Percentiles rank a stretch among this genome's conserved stretches.
Conservation (phyloP, 2,113 vertebrate species). For the Saccopteryx leptura region DNA sequence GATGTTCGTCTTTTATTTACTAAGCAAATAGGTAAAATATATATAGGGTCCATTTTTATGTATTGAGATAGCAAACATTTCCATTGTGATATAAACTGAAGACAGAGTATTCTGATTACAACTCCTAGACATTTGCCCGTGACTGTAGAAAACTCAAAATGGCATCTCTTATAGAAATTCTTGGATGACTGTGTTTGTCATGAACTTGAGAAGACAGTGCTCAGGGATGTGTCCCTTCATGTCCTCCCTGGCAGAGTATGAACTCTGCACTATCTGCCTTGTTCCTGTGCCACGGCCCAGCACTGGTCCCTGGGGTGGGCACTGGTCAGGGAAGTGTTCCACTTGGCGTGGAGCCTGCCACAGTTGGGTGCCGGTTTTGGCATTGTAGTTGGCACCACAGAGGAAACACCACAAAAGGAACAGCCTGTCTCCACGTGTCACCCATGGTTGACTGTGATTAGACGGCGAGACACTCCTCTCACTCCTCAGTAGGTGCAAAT, state of each 20-base stretch:
- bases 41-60: not conserved
- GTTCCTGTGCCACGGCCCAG: not conserved
- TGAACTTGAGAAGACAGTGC: not conserved
- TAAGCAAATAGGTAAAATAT: not conserved
- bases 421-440: not conserved
- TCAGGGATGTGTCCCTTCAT: not conserved
- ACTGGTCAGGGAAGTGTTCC: not conserved
- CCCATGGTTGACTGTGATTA: not conserved
- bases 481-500: too few relatives aligned
- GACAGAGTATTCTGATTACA: not conserved
- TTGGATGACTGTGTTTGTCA: not conserved
- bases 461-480: not conserved
- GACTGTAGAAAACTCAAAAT: not conserved
- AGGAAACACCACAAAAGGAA: not conserved
- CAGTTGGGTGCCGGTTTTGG: not conserved
- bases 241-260: not conserved
- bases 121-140: not conserved
- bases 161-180: not conserved
- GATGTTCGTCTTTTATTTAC: slow-evolving; percentile 51
- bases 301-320: not conserved
- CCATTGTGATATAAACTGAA: slow-evolving; percentile 17
- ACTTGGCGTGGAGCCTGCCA: not conserved
- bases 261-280: not conserved
- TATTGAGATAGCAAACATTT: not conserved
- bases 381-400: not conserved